These are phyloP conservation scores for Ephialtes manifestator DNA, from an alignment of 2,888 invertebrate species.

Conservation along the genomic window DNA sequence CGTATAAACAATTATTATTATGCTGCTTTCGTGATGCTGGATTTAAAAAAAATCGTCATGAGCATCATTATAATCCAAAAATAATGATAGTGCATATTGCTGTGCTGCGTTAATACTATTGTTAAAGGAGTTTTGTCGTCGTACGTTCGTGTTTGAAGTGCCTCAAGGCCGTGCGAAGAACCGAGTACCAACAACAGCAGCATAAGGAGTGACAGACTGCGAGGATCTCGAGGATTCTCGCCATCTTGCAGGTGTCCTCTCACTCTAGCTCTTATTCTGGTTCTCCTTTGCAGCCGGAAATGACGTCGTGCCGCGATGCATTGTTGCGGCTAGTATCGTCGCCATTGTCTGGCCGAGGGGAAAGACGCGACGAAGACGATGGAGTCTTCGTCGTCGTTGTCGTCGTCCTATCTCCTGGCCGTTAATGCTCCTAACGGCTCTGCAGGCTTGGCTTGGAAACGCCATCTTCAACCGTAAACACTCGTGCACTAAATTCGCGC, in stretches of 20 bases:
- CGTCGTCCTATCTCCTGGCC: constrained; percentile 72
- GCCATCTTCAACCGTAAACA: constrained; percentile 78
- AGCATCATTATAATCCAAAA: constrained; percentile 6
- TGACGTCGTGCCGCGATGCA: constrained; percentile 70
- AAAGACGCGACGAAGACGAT: constrained; percentile 54
- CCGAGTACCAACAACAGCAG: constrained; percentile 6
- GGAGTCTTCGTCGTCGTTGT: neutral
- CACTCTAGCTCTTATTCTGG: constrained; percentile 39
- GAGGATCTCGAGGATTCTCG: constrained; percentile 54
- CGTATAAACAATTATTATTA: neutral
- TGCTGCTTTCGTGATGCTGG: neutral
- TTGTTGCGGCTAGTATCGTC: constrained; percentile 75
- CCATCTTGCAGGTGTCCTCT: constrained; percentile 55
- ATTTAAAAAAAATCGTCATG: constrained; percentile 1
- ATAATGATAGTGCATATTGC: neutral
- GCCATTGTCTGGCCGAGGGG: constrained; percentile 74
- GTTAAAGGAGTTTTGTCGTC: constrained; percentile 35
- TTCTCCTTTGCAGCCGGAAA: constrained; percentile 66
- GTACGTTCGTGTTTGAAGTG: constrained; percentile 44
- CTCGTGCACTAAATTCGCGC: constrained; percentile 77
- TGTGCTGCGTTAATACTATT: constrained; percentile 30
- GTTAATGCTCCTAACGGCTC: constrained; percentile 76
- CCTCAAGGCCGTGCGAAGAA: constrained; percentile 32
- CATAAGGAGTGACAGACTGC: constrained; percentile 31
- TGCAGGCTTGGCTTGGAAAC: constrained; percentile 49